Percentiles rank a stretch among this genome's conserved stretches.
phyloP scores from a whole-genome alignment of 2,797 vertebrate genomes.

The Anguilla pacifica region DNA sequence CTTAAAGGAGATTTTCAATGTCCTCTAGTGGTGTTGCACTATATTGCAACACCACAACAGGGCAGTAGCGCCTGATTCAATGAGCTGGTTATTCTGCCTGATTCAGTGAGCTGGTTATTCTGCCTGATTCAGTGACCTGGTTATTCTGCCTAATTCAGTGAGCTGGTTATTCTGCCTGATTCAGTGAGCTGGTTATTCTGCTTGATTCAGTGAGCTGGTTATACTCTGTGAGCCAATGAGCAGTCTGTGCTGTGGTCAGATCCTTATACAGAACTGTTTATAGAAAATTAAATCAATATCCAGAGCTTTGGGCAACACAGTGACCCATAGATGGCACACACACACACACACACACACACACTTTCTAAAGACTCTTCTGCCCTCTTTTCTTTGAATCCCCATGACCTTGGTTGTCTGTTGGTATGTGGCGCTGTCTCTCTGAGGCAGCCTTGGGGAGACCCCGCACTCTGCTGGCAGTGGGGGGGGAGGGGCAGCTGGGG shows the following conservation, averaged over 20 bases:
- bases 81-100: background rate
- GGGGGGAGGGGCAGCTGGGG: background rate
- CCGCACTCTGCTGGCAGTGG: background rate
- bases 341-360: constrained; percentile 5
- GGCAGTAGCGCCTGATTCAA: no score
- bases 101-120: background rate
- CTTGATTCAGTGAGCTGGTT: background rate
- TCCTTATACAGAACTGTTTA: no score
- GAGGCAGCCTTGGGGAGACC: no score
- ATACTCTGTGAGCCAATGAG: no score
- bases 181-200: background rate
- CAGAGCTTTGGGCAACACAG: no score
- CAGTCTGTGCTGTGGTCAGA: no score
- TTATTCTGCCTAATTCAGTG: background rate
- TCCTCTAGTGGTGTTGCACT: no score
- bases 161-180: background rate
- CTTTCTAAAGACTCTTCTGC: background rate
- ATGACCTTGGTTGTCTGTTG: background rate
- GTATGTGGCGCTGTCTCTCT: background rate
- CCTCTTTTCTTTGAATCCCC: background rate
- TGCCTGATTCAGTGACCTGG: background rate
- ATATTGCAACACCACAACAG: no score
- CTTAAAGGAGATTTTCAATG: no score
- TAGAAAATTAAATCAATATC: no score
- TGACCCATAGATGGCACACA: background rate